Base-by-base conservation (phyloP, 2,113 vertebrate genomes). In the Petromus typicus region DNA sequence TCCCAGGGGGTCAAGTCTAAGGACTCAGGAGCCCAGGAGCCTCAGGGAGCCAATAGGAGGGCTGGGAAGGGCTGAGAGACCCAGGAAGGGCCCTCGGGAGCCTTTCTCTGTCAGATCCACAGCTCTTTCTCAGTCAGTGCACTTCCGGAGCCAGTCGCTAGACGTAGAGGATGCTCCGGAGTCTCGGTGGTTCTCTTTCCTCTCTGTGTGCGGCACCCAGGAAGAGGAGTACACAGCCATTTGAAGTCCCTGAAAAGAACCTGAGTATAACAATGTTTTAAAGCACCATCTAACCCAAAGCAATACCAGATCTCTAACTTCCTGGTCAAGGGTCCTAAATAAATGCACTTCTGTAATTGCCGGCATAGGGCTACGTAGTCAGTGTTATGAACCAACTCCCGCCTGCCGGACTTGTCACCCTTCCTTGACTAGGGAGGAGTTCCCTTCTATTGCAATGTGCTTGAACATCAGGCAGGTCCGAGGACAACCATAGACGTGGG, bases 201-300 rank as follows among this genome's bases (percentile, higher is more conserved):
- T 95, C 57, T 16, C 66, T 87, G 23, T 1, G 37, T 90, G 48
- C 22, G 84, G 43, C 43, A 8, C 40, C 63, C 73, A 25, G 25
- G 66, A 71, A 82, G 17, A 93, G 40, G 9, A 80, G 43, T 43
- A 83, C 89, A n/a, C 66, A 71, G 66, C 51, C 88, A n/a, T 91
- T 71, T 89, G 75, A 95, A 45, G 80, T 16, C 37, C 54, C 69
- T 75, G 96, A 69, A 69, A 86, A 97, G 67, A 95, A 91, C 7
- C 83, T 63, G 57, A 83, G 34, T 11, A 16, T 9, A 17, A 57
- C 54, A 80, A 89, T 80, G 67, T 86, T 95, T 95, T 45, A 79
- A 93, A 81, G 80, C 64, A 89, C 93, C 64, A 96, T 96, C 94
- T 87, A 91, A 95, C 51, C 43, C 32, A 57, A 75, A 97, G 86